Base-by-base conservation (phyloP, 2,113 vertebrate species). In the Tetrax tetrax region DNA sequence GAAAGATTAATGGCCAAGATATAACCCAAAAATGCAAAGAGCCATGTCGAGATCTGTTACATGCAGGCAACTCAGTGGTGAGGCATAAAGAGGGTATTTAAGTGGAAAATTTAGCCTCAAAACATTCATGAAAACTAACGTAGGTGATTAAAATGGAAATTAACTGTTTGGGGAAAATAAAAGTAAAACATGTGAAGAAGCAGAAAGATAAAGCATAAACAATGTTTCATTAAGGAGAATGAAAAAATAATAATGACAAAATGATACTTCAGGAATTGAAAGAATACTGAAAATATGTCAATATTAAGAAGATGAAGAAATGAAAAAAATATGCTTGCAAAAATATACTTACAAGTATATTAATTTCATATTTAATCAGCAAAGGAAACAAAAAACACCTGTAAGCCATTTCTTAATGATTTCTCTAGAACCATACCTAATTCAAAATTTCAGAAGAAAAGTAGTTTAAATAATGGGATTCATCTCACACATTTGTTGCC, bases 1-100 rank as follows among this genome's bases (percentile, higher is more conserved):
- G 80, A 93, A 95, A 95, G 97, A 97, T 96, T 95, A 97, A 97
- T 94, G 84, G 64, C 60, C 75, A 86, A 86, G 93, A 94, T 91
- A 87, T 35, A 94, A 84, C 57, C 31, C 35, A 89, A 92, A 95
- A 96, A 93, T 85, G 77, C 81, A 76, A 69, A 87, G 51, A 64
- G 28, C 60, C 56, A 75, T 2, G 4, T 1, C 4, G 54, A 94
- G 70, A 68, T 89, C 83, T 91, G n/a, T 91, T 94, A 94, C 41
- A 69, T 27, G 27, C 24, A 72, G 45, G 60, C 71, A 95, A 68
- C 38, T 76, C 72, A 71, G 12, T 59, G 22, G 24, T 77, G 68
- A 81, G 50, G 45, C 63, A 92, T 79, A 93, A 91, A 80, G 0
- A 3, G 17, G 9, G 10, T 59, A 54, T 89, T 87, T 92, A 82